These are phyloP conservation scores for Pammene fasciana DNA, from an alignment of 2,888 invertebrate species.

Conservation along the genomic window DNA sequence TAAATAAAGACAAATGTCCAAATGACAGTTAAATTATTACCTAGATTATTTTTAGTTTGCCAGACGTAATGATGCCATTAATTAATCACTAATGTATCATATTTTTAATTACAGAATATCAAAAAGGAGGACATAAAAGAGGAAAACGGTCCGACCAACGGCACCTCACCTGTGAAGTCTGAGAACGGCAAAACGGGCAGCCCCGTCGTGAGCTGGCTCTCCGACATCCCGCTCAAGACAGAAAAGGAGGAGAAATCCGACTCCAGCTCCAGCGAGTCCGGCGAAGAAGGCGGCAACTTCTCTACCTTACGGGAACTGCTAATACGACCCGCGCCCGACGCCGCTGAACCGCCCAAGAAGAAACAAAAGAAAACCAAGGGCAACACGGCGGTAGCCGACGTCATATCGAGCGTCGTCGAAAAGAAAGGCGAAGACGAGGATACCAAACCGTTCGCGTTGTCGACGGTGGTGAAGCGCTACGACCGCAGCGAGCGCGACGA, in stretches of 20 bases:
- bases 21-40: neutral
- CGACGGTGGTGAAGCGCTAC: slow-evolving; percentile 71
- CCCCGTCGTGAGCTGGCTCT: slow-evolving; percentile 72
- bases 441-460: slow-evolving; percentile 66
- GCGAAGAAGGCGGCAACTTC: slow-evolving; percentile 88
- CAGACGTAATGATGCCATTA: too few species aligned
- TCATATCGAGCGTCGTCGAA: slow-evolving; percentile 90
- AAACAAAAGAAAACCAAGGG: slow-evolving; percentile 84
- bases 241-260: slow-evolving; percentile 79
- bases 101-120: slow-evolving; percentile 63
- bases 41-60: too few species aligned
- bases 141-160: slow-evolving; percentile 73
- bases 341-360: slow-evolving; percentile 78
- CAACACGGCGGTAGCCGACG: slow-evolving; percentile 88
- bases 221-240: slow-evolving; percentile 67
- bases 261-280: slow-evolving; percentile 85
- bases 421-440: slow-evolving; percentile 78
- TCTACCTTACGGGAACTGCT: slow-evolving; percentile 91
- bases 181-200: slow-evolving; percentile 73
- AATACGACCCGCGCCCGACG: slow-evolving; percentile 87
- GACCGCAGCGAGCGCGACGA: slow-evolving; percentile 68
- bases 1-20: too few species aligned
- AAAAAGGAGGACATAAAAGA: slow-evolving; percentile 81
- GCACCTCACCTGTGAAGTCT: slow-evolving; percentile 72
- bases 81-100: neutral